phyloP scores from a whole-genome alignment of 2,113 vertebrate genomes.

The Salvelinus sp. region DNA sequence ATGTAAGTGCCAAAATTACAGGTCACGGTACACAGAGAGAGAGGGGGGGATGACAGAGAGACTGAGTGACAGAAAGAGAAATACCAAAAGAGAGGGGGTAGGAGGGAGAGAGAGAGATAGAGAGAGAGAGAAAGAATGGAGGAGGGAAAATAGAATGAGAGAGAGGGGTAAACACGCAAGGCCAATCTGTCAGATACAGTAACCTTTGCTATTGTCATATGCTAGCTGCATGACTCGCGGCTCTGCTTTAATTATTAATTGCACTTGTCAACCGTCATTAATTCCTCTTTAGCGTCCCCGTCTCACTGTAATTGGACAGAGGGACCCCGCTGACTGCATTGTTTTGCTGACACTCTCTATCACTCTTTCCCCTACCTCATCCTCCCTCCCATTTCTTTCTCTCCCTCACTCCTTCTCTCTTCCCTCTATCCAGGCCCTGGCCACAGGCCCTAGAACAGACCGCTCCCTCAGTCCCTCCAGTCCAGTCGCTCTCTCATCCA shows the following conservation, averaged over 20 bases:
- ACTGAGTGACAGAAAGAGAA: background rate
- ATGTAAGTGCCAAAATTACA: slow-evolving; percentile 55
- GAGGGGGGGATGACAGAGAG: background rate
- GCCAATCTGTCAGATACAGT: slow-evolving; percentile 71
- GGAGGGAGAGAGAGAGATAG: too few species aligned
- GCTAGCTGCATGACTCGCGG: slow-evolving; percentile 76
- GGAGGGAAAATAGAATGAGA: background rate
- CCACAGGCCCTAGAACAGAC: slow-evolving; percentile 66
- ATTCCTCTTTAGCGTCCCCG: slow-evolving; percentile 86
- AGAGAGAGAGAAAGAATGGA: slow-evolving; percentile 1
- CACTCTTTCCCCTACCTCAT: slow-evolving; percentile 30
- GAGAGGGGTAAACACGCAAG: background rate
- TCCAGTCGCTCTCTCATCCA: slow-evolving; percentile 64
- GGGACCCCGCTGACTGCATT: slow-evolving; percentile 76
- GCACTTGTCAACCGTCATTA: slow-evolving; percentile 86
- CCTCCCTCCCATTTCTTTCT: background rate
- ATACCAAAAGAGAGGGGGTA: background rate
- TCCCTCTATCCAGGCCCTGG: slow-evolving; percentile 21
- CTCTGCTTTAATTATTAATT: slow-evolving; percentile 90
- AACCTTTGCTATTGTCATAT: slow-evolving; percentile 76
- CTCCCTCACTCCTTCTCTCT: slow-evolving; percentile 1
- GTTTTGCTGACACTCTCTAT: slow-evolving; percentile 58
- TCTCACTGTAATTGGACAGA: slow-evolving; percentile 81
- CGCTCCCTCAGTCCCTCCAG: slow-evolving; percentile 46
- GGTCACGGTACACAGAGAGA: background rate